Evolutionary conservation across 2,113 vertebrate genomes (phyloP).

Genomic region (Microtus ochrogaster): DNA sequence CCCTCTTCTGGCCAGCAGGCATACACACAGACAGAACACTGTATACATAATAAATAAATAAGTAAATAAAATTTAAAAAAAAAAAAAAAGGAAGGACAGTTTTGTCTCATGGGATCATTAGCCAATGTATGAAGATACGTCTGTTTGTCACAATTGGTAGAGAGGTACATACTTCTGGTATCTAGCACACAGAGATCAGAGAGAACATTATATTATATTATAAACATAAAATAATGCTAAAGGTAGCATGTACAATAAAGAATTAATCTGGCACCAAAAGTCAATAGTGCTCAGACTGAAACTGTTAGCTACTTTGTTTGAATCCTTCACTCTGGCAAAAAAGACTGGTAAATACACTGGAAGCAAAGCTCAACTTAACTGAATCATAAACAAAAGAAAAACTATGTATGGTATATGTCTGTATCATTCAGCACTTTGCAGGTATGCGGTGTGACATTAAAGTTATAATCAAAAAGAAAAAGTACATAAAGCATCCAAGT

Average conservation of each 20-base stretch:
- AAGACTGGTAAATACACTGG: background rate
- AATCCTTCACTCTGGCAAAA: background rate
- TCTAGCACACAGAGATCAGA: background rate
- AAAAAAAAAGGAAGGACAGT: background rate
- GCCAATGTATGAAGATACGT: background rate
- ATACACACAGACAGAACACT: too few species aligned
- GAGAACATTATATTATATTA: background rate
- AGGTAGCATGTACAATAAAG: background rate
- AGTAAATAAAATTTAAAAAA: too few species aligned
- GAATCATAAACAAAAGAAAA: constrained; percentile 21
- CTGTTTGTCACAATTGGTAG: background rate
- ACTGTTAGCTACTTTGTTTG: background rate
- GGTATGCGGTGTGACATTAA: background rate
- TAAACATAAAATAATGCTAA: background rate
- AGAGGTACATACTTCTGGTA: background rate
- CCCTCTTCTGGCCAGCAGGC: too few species aligned
- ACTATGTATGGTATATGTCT: background rate
- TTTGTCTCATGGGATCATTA: background rate
- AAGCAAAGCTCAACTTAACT: background rate
- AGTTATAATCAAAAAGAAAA: background rate
- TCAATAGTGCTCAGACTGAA: background rate
- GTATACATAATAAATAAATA: too few species aligned
- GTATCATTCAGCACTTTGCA: background rate
- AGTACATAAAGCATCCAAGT: background rate
- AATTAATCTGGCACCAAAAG: background rate